Conservation (phyloP, 2,888 invertebrate genomes). For the Watsonalla binaria region DNA sequence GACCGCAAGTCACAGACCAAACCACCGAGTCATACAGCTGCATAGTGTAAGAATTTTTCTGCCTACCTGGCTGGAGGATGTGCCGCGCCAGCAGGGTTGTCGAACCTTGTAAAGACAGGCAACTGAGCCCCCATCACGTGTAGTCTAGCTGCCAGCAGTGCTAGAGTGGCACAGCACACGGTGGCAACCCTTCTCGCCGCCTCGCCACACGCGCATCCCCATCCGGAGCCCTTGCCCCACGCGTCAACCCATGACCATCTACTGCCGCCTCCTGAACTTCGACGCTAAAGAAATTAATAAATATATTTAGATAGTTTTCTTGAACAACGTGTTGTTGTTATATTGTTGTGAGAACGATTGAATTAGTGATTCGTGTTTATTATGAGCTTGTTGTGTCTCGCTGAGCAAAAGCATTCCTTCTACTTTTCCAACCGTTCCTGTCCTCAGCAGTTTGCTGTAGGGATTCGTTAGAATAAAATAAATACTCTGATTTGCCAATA, state of each 20-base stretch:
- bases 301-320: not conserved
- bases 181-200: slow-evolving; percentile 87
- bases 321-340: not conserved
- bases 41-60: no score
- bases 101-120: slow-evolving; percentile 97
- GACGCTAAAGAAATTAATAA: slow-evolving; percentile 39
- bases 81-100: slow-evolving; percentile 97
- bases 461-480: no score
- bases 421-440: no score
- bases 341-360: no score
- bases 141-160: slow-evolving; percentile 89
- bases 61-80: slow-evolving; percentile 81
- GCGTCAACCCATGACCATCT: slow-evolving; percentile 69
- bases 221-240: slow-evolving; percentile 66
- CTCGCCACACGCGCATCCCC: slow-evolving; percentile 77
- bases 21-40: no score
- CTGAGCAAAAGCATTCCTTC: no score
- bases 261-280: slow-evolving; percentile 42
- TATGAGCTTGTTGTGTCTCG: no score
- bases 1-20: no score
- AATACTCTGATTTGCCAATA: no score
- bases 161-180: slow-evolving; percentile 88
- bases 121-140: slow-evolving; percentile 98
- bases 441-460: no score
- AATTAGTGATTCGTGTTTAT: no score